Conservation (phyloP, 2,888 invertebrate genomes). For the Euzetes globulus region DNA sequence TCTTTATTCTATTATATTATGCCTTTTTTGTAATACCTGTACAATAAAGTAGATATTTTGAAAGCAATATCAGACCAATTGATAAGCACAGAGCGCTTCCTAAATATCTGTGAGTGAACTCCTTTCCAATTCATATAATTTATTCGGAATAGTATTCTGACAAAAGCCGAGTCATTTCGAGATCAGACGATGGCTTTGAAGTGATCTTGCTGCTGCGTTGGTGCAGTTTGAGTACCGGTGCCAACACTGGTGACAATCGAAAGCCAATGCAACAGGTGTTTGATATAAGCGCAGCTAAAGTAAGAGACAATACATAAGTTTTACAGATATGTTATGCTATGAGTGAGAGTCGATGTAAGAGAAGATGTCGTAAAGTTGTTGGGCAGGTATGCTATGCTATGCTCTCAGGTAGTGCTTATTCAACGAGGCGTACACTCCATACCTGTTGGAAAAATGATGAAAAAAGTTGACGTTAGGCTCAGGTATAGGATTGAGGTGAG, state of each 20-base stretch:
- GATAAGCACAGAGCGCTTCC: conserved; percentile 1
- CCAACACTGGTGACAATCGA: background rate
- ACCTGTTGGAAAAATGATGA: conserved; percentile 10
- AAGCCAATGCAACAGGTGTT: background rate
- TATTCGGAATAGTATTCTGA: background rate
- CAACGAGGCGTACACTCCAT: conserved; percentile 24
- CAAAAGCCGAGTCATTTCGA: background rate
- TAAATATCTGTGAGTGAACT: background rate
- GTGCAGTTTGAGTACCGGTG: background rate
- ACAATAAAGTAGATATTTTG: background rate
- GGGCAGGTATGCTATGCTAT: conserved; percentile 1
- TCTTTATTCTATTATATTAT: no score
- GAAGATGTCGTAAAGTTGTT: background rate
- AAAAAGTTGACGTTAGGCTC: conserved; percentile 24
- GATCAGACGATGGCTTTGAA: background rate
- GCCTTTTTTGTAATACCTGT: background rate
- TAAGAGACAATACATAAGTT: background rate
- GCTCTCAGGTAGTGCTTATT: conserved; percentile 1
- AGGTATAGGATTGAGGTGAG: conserved; percentile 20
- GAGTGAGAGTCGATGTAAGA: background rate
- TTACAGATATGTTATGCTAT: background rate
- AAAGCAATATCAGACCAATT: background rate
- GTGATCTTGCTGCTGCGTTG: background rate
- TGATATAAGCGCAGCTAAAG: background rate
- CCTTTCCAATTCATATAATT: background rate